Evolutionary conservation across 2,797 vertebrate genomes (phyloP).

Genomic region (Myoxocephalus aenaeus): DNA sequence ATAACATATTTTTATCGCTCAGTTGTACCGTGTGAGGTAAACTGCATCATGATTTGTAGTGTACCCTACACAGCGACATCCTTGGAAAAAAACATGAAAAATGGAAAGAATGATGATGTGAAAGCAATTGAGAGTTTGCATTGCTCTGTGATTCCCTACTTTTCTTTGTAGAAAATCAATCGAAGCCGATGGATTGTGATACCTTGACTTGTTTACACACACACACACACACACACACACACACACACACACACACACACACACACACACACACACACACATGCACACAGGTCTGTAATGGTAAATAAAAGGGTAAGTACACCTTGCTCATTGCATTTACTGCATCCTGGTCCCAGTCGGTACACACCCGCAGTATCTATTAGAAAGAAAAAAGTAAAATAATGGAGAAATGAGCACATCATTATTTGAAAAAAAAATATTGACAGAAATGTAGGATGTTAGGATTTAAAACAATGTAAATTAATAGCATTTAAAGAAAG

Average conservation of each 20-base stretch:
- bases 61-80: background rate
- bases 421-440: background rate
- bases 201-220: conserved; percentile 22
- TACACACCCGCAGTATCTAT: background rate
- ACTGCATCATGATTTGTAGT: conserved; percentile 8
- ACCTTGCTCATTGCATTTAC: background rate
- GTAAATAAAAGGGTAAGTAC: conserved; percentile 5
- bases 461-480: background rate
- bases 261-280: background rate
- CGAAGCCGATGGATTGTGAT: background rate
- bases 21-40: conserved; percentile 12
- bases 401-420: background rate
- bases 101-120: conserved; percentile 7
- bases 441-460: background rate
- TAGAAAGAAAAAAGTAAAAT: too few species aligned
- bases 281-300: background rate
- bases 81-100: background rate
- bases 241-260: background rate
- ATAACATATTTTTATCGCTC: conserved; percentile 49
- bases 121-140: conserved; percentile 8
- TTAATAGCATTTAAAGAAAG: background rate
- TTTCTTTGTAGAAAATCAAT: conserved; percentile 6
- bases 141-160: background rate
- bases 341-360: background rate
- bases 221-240: background rate